Conservation (phyloP, 2,888 invertebrate species). For the Tenthredo mesomela region DNA sequence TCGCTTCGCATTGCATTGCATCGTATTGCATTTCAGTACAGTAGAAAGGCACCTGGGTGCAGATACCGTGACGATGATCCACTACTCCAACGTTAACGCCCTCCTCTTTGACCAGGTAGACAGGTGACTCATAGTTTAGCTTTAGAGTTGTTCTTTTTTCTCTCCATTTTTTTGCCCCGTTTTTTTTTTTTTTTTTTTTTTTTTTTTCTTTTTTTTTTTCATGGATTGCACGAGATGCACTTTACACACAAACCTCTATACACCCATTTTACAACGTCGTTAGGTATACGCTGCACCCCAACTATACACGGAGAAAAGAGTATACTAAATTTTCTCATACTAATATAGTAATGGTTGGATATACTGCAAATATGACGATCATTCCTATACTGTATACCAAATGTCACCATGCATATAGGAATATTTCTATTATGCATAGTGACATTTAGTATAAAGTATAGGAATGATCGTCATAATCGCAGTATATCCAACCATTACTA, state of each 20-base stretch:
- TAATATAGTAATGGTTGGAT: no score
- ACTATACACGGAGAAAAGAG: neutral
- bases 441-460: no score
- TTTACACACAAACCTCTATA: neutral
- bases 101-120: slow-evolving; percentile 23
- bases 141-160: neutral
- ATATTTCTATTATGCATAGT: no score
- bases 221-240: slow-evolving; percentile 25
- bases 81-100: slow-evolving; percentile 31
- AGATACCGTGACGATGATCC: slow-evolving; percentile 46
- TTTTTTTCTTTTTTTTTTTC: neutral
- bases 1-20: neutral
- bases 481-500: no score
- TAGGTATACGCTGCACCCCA: neutral
- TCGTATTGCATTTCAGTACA: neutral
- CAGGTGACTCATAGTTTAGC: slow-evolving; percentile 31
- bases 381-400: no score
- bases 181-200: neutral
- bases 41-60: slow-evolving; percentile 37
- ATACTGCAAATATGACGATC: no score
- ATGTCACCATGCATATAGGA: no score
- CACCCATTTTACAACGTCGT: neutral
- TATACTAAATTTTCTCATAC: no score
- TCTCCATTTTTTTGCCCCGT: neutral
- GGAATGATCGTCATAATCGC: no score